phyloP scores from a whole-genome alignment of 1,140 invertebrate genomes.

The Diplogasteroides magnus region DNA sequence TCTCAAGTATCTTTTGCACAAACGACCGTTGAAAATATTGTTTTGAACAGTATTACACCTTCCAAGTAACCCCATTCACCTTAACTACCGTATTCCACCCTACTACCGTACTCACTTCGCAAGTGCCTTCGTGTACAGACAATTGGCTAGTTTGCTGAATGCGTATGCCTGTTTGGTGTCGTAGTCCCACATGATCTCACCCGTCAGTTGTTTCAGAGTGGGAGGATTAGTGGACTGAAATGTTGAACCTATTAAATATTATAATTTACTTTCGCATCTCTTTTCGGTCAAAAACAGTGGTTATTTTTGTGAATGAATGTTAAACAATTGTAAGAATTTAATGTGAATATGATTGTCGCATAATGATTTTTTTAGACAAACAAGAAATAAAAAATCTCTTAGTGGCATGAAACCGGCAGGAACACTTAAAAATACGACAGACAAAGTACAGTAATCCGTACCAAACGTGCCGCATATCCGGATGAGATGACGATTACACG shows the following conservation, averaged over 20 bases:
- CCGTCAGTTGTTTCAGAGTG: slow-evolving; percentile 11
- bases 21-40: neutral
- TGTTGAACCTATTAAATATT: neutral
- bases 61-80: too few relatives aligned
- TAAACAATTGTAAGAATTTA: neutral
- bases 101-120: slow-evolving; percentile 5
- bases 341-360: neutral
- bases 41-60: neutral
- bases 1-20: neutral
- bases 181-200: slow-evolving; percentile 20
- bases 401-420: too few relatives aligned
- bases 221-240: slow-evolving; percentile 12
- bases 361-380: too few relatives aligned
- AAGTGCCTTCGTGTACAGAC: slow-evolving; percentile 23
- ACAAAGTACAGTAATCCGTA: neutral
- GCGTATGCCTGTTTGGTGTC: slow-evolving; percentile 21
- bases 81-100: neutral
- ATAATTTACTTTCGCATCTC: neutral
- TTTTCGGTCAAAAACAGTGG: neutral
- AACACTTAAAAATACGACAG: too few relatives aligned
- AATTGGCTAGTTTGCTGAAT: slow-evolving; percentile 30
- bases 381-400: too few relatives aligned
- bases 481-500: slow-evolving; percentile 26
- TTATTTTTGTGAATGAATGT: slow-evolving; percentile 1
- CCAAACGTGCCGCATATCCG: slow-evolving; percentile 1